These are phyloP conservation scores for Tholera decimalis DNA, from an alignment of 2,888 invertebrate species.

Conservation along the genomic window DNA sequence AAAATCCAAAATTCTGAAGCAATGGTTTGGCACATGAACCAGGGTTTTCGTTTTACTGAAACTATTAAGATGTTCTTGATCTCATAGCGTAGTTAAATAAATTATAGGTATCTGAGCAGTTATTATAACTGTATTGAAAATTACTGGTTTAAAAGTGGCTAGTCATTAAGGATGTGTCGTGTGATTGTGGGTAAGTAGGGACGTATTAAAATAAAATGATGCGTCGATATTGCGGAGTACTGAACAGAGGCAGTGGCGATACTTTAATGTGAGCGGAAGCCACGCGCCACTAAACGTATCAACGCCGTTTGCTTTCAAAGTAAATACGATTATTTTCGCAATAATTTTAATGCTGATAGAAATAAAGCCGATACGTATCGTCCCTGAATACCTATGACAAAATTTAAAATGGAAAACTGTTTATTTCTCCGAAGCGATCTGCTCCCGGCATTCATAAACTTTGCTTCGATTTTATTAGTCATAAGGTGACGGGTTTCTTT, in stretches of 20 bases:
- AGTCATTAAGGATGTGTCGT: slow-evolving; percentile 51
- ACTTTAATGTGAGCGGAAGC: slow-evolving; percentile 82
- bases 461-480: slow-evolving; percentile 41
- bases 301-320: slow-evolving; percentile 84
- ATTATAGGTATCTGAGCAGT: slow-evolving; percentile 28
- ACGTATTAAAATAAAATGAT: slow-evolving; percentile 66
- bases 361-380: slow-evolving; percentile 68
- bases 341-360: slow-evolving; percentile 78
- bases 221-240: slow-evolving; percentile 64
- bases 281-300: slow-evolving; percentile 83
- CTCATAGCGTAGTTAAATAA: slow-evolving; percentile 32
- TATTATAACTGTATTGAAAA: slow-evolving; percentile 29
- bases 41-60: slow-evolving; percentile 50
- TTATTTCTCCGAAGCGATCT: slow-evolving; percentile 34
- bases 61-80: slow-evolving; percentile 52
- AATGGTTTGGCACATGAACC: slow-evolving; percentile 31
- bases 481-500: slow-evolving; percentile 43
- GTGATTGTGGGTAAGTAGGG: slow-evolving; percentile 37
- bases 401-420: slow-evolving; percentile 43
- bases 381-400: slow-evolving; percentile 49
- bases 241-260: slow-evolving; percentile 64
- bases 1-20: slow-evolving; percentile 43
- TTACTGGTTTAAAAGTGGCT: slow-evolving; percentile 36
- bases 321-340: slow-evolving; percentile 83
- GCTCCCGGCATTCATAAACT: slow-evolving; percentile 35